These are phyloP conservation scores for Scartelaos histophorus DNA, from an alignment of 2,113 vertebrate genomes.

Conservation along the genomic window DNA sequence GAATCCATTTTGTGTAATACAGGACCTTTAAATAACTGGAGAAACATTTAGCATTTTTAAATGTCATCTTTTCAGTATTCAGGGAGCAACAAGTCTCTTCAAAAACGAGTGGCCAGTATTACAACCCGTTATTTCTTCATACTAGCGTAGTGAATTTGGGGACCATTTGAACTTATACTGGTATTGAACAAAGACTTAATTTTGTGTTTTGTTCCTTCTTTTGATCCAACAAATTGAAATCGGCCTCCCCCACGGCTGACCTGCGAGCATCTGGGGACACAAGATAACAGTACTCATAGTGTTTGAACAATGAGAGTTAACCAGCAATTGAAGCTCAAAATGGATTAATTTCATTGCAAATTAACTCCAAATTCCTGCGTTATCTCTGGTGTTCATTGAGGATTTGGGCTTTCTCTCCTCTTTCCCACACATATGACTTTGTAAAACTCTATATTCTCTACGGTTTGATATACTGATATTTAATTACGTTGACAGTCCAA, in stretches of 20 bases:
- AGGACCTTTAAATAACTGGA: slow-evolving; percentile 64
- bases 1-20: slow-evolving; percentile 12
- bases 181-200: slow-evolving; percentile 53
- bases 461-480: slow-evolving; percentile 45
- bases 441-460: slow-evolving; percentile 13
- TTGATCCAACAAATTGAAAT: slow-evolving; percentile 72
- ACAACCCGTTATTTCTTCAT: slow-evolving; percentile 26
- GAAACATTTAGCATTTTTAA: slow-evolving; percentile 72
- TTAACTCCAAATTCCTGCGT: slow-evolving; percentile 75
- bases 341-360: slow-evolving; percentile 75
- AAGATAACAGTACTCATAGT: slow-evolving; percentile 63
- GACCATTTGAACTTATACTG: slow-evolving; percentile 47
- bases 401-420: slow-evolving; percentile 37
- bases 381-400: slow-evolving; percentile 73
- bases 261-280: slow-evolving; percentile 73
- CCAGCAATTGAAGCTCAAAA: slow-evolving; percentile 66
- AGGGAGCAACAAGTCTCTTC: slow-evolving; percentile 59
- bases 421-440: slow-evolving; percentile 43
- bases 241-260: slow-evolving; percentile 67
- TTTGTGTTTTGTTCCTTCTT: slow-evolving; percentile 5
- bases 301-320: slow-evolving; percentile 62
- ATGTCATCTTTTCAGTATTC: slow-evolving; percentile 78
- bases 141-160: slow-evolving; percentile 36
- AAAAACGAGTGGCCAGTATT: slow-evolving; percentile 73
- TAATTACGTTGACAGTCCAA: slow-evolving; percentile 33